phyloP scores from a whole-genome alignment of 1,140 invertebrate genomes.

The Tigriopus japonicus region DNA sequence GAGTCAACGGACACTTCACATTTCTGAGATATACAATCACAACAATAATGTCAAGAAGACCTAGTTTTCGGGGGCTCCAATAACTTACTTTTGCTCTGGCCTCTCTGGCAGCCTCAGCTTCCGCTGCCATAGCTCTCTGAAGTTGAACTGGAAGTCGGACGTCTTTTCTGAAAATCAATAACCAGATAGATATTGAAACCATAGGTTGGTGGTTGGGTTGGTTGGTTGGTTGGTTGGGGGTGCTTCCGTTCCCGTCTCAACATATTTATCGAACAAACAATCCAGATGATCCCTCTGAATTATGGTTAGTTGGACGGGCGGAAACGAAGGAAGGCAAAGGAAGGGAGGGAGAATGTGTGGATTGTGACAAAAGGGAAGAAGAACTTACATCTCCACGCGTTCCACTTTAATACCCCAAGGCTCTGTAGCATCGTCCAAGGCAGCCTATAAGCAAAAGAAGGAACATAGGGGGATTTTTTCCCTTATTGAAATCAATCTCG shows the following conservation, averaged over 20 bases:
- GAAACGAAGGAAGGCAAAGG: neutral
- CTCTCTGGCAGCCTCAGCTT: conserved; percentile 34
- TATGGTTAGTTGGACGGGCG: neutral
- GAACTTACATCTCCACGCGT: conserved; percentile 73
- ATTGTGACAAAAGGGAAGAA: conserved; percentile 10
- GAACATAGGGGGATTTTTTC: conserved; percentile 1
- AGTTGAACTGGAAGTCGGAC: conserved; percentile 36
- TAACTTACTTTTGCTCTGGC: conserved; percentile 24
- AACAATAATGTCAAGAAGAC: neutral
- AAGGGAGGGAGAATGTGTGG: conserved; percentile 6
- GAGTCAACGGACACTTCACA: no score
- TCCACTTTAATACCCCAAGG: conserved; percentile 91
- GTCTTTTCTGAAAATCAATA: conserved; percentile 32
- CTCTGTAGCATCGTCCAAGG: conserved; percentile 69
- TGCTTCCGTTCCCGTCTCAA: neutral
- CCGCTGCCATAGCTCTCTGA: conserved; percentile 36
- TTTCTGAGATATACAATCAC: neutral
- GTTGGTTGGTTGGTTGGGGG: no score
- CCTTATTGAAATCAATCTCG: conserved; percentile 12
- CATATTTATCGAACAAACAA: neutral
- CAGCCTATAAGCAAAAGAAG: conserved; percentile 31
- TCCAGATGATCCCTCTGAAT: neutral
- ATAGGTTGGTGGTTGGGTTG: neutral
- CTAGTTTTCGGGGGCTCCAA: neutral
- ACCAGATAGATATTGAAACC: conserved; percentile 1